Conservation (phyloP, 2,113 vertebrate species). For the Cryptomyrus ogoouensis region DNA sequence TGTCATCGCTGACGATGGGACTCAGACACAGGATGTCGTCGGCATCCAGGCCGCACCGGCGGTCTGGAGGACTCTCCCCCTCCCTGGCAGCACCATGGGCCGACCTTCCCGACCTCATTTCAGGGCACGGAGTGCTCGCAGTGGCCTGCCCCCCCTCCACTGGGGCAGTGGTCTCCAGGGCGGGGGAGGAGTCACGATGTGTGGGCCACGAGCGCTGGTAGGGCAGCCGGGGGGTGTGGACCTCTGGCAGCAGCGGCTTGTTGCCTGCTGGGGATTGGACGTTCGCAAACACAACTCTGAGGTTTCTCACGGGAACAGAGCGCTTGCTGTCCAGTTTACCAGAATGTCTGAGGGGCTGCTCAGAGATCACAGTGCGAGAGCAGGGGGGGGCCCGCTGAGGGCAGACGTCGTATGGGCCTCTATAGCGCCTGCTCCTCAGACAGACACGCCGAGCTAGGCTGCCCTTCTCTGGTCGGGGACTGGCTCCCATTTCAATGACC, state of each 20-base stretch:
- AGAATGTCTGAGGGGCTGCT: not conserved
- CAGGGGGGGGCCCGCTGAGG: not conserved
- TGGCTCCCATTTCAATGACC: not conserved
- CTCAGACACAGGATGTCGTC: conserved; percentile 40
- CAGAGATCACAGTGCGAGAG: not conserved
- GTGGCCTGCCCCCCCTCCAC: not conserved
- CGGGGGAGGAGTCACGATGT: not conserved
- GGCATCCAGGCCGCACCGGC: conserved; percentile 25
- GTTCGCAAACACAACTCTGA: not conserved
- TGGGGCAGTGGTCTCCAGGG: not conserved
- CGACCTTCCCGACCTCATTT: not conserved
- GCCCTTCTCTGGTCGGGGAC: not conserved
- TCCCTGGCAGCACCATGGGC: not conserved
- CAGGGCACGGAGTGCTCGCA: not conserved
- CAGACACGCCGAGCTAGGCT: not conserved
- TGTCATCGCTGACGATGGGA: not conserved
- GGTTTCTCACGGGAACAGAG: not conserved
- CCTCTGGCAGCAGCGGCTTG: not conserved
- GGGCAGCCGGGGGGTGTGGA: not conserved
- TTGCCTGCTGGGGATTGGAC: not conserved
- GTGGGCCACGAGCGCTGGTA: not conserved
- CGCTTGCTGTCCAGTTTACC: not conserved
- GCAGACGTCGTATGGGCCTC: not conserved
- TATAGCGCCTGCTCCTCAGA: not conserved
- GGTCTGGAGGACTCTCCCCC: not conserved